Conservation (phyloP, 2,888 invertebrate species). For the Orthonevra nobilis region DNA sequence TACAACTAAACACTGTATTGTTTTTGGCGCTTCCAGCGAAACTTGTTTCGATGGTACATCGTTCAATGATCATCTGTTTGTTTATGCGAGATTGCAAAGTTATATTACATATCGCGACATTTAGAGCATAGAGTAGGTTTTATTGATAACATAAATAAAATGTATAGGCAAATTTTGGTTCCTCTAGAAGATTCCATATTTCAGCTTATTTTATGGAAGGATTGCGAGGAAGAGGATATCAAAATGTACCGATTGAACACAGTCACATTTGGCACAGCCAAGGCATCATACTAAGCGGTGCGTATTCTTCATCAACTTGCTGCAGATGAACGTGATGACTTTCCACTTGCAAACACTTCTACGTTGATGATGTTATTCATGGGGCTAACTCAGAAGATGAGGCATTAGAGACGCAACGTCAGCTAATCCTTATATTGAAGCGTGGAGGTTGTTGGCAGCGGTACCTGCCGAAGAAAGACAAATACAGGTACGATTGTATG, state of each 20-base stretch:
- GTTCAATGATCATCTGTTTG: conserved; percentile 36
- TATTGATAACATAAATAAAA: too few relatives aligned
- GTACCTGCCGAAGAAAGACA: background rate
- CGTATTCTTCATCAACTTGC: background rate
- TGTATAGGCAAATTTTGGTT: too few relatives aligned
- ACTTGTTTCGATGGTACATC: too few relatives aligned
- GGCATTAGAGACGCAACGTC: background rate
- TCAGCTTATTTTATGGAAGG: too few relatives aligned
- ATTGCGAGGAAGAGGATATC: too few relatives aligned
- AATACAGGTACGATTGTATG: background rate
- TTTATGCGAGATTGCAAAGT: conserved; percentile 52
- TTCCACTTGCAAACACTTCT: conserved; percentile 6
- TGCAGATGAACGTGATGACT: background rate
- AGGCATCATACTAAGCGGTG: background rate
- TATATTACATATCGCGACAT: conserved; percentile 53
- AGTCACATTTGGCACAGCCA: conserved; percentile 7
- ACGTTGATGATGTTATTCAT: conserved; percentile 12
- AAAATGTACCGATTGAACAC: too few relatives aligned
- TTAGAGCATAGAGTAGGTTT: too few relatives aligned
- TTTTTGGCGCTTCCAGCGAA: too few relatives aligned
- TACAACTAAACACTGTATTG: too few relatives aligned
- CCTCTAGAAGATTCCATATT: too few relatives aligned
- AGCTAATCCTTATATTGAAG: background rate
- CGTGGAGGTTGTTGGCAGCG: background rate
- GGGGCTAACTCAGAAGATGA: background rate